Percentiles rank a stretch among this genome's conserved stretches.
Evolutionary conservation across 2,113 vertebrate genomes (phyloP).

Genomic region (Archilochus colubris): DNA sequence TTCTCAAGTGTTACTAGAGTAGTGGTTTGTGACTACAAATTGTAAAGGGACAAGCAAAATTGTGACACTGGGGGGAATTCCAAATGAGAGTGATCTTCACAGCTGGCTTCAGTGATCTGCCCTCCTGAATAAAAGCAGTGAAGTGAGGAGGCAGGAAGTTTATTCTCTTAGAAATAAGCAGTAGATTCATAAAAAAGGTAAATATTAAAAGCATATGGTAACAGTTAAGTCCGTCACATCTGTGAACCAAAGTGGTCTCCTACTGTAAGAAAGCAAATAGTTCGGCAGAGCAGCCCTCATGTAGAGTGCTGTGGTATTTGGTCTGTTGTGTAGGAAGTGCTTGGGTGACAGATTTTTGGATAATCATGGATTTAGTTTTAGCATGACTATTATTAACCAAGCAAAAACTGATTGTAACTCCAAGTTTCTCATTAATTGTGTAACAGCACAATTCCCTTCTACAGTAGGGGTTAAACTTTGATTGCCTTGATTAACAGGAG

Average conservation of each 20-base stretch:
- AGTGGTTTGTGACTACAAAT: background rate
- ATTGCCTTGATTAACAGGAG: background rate
- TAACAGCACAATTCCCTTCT: background rate
- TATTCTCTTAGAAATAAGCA: background rate
- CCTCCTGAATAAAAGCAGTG: background rate
- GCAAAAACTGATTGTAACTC: background rate
- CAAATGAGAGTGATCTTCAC: background rate
- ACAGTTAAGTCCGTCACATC: background rate
- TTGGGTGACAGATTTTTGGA: background rate
- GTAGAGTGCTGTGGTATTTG: background rate
- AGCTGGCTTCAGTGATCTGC: background rate
- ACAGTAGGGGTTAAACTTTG: background rate
- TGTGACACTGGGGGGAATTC: background rate
- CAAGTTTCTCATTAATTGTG: background rate
- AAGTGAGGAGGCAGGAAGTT: background rate
- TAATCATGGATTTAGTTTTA: background rate
- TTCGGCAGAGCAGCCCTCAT: background rate
- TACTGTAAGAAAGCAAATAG: background rate
- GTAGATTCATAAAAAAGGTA: background rate
- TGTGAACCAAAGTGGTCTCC: background rate
- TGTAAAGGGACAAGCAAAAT: background rate
- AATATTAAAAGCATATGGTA: background rate
- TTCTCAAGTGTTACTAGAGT: background rate
- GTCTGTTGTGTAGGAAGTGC: background rate
- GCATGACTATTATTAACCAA: background rate